Conservation (phyloP, 1,140 invertebrate species). For the Drosophila prosaltans region DNA sequence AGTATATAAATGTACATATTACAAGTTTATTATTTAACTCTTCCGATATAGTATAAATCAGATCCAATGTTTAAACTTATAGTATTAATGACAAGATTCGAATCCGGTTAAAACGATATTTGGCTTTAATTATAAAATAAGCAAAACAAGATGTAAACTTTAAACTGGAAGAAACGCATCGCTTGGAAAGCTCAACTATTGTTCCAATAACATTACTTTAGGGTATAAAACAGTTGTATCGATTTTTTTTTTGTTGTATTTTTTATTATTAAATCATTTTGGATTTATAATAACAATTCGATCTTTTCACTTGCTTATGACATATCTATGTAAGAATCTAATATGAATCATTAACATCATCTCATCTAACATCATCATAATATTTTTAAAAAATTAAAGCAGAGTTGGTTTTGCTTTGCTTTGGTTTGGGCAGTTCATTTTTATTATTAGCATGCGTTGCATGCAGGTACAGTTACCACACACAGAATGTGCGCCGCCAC, state of each 20-base stretch:
- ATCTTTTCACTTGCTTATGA: conserved; percentile 5
- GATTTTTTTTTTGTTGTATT: not conserved
- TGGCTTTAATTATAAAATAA: too few species aligned
- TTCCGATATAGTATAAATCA: too few species aligned
- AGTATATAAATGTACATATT: too few species aligned
- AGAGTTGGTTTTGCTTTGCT: not conserved
- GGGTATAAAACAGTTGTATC: too few species aligned
- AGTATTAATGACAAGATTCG: too few species aligned
- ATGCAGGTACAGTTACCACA: conserved; percentile 10
- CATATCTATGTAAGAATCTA: conserved; percentile 5
- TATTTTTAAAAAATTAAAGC: conserved; percentile 1
- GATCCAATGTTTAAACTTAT: too few species aligned
- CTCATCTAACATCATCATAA: not conserved
- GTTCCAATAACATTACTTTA: too few species aligned
- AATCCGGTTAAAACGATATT: too few species aligned
- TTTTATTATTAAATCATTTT: not conserved
- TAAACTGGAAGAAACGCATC: too few species aligned
- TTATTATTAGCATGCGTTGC: conserved; percentile 5
- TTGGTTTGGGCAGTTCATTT: conserved; percentile 1
- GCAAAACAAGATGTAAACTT: too few species aligned
- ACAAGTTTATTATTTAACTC: too few species aligned
- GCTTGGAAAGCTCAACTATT: too few species aligned
- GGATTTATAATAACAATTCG: not conserved
- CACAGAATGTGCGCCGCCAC: not conserved
- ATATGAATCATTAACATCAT: not conserved